A percentile compares a stretch with the other conserved stretches of the same genome.
Conservation (phyloP, 2,797 vertebrate genomes). For the Gadopsis marmoratus region DNA sequence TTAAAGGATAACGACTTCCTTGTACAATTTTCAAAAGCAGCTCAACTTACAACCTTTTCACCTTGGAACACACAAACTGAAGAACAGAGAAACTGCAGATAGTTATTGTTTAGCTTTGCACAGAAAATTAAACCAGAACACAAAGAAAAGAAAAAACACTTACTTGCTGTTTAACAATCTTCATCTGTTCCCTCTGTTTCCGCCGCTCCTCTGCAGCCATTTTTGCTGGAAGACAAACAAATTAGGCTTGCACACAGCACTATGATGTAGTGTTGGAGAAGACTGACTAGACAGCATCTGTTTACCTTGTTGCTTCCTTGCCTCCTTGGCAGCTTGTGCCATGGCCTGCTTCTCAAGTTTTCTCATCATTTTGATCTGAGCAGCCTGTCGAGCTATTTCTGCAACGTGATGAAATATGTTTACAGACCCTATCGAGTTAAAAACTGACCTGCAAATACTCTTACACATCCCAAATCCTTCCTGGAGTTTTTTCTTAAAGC, state of each 20-base stretch:
- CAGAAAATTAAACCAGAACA: conserved; percentile 32
- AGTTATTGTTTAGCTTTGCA: conserved; percentile 10
- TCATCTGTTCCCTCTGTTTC: conserved; percentile 96
- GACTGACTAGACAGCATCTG: conserved; percentile 19
- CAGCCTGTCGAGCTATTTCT: conserved; percentile 97
- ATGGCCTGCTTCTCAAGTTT: conserved; percentile 96
- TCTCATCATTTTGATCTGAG: conserved; percentile 95
- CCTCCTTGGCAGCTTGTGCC: conserved; percentile 94
- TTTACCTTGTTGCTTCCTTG: conserved; percentile 93
- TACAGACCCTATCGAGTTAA: not conserved
- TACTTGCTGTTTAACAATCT: conserved; percentile 98
- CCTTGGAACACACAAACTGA: conserved; percentile 32
- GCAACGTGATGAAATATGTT: conserved; percentile 63
- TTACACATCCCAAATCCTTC: conserved; percentile 2
- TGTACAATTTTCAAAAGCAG: conserved; percentile 50
- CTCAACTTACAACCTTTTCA: conserved; percentile 51
- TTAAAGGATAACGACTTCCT: conserved; percentile 54
- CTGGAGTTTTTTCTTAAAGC: not conserved
- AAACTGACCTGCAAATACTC: not conserved
- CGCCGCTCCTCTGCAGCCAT: conserved; percentile 94
- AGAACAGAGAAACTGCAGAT: conserved; percentile 30
- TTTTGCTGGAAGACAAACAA: conserved; percentile 86
- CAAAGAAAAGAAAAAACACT: conserved; percentile 27
- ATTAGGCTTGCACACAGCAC: conserved; percentile 30
- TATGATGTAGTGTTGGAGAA: not conserved